phyloP scores from a whole-genome alignment of 1,140 invertebrate species.

The Neomicropteryx cornuta region DNA sequence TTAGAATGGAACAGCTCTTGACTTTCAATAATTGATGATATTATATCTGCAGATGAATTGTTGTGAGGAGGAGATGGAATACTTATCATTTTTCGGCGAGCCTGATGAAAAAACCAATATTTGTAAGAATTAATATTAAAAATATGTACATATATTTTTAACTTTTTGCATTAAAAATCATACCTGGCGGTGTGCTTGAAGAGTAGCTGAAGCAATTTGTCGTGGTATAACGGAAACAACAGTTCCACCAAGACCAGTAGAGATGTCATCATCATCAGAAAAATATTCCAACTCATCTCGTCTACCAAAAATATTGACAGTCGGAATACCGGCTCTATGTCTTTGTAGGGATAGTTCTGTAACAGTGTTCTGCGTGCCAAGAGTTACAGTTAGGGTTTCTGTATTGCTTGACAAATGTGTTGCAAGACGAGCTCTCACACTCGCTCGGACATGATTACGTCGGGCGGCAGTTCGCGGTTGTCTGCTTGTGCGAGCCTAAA shows the following conservation, averaged over 20 bases:
- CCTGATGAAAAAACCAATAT: constrained; percentile 20
- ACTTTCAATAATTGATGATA: constrained; percentile 62
- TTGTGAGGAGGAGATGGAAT: constrained; percentile 27
- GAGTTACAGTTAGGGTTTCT: no score
- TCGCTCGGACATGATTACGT: constrained; percentile 25
- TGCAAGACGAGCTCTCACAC: constrained; percentile 25
- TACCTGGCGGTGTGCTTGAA: constrained; percentile 31
- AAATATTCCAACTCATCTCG: constrained; percentile 53
- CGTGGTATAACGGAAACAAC: constrained; percentile 28
- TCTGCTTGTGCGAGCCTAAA: constrained; percentile 12
- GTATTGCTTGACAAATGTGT: no score
- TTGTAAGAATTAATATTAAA: background rate
- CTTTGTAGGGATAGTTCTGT: no score
- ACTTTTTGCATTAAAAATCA: constrained; percentile 5
- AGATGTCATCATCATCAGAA: constrained; percentile 34
- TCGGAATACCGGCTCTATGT: no score
- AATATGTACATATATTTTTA: constrained; percentile 4
- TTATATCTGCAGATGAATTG: constrained; percentile 40
- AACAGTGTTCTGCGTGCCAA: no score
- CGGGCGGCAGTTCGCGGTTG: constrained; percentile 34
- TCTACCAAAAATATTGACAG: constrained; percentile 49
- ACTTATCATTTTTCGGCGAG: constrained; percentile 35
- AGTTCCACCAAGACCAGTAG: constrained; percentile 21
- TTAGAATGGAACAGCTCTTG: constrained; percentile 65
- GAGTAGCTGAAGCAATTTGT: constrained; percentile 26